Evolutionary conservation across 2,113 vertebrate species (phyloP).

Genomic region (Crotalus helleri): DNA sequence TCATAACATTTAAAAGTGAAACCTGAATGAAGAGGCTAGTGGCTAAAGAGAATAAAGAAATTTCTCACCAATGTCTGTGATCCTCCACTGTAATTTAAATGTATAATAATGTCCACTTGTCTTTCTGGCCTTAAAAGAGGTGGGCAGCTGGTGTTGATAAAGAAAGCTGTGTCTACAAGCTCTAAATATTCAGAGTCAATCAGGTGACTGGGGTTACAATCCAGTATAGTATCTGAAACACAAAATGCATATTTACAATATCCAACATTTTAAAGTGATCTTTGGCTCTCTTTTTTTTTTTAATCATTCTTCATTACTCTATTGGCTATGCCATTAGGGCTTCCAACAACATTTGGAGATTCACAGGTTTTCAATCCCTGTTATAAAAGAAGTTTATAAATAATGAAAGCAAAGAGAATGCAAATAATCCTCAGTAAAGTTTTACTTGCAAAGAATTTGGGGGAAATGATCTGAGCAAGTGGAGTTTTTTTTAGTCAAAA

Average conservation of each 20-base stretch:
- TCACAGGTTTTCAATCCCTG: neutral
- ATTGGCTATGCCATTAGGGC: neutral
- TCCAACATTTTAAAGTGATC: neutral
- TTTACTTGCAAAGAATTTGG: neutral
- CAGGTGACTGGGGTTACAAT: constrained; percentile 68
- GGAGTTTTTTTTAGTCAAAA: neutral
- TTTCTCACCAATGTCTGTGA: constrained; percentile 68
- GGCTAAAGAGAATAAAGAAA: neutral
- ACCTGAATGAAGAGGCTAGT: neutral
- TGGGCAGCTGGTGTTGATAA: constrained; percentile 75
- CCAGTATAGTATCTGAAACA: constrained; percentile 72
- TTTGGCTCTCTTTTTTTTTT: neutral
- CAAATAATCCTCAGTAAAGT: neutral
- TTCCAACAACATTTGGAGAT: neutral
- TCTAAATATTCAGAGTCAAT: constrained; percentile 60
- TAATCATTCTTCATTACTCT: neutral
- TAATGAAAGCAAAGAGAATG: neutral
- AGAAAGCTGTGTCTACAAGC: constrained; percentile 74
- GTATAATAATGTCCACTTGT: constrained; percentile 74
- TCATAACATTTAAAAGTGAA: neutral
- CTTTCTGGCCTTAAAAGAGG: constrained; percentile 71
- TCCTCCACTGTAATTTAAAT: constrained; percentile 73
- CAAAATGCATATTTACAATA: neutral
- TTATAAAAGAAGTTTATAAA: neutral
- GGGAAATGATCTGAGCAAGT: neutral